Percentiles rank a stretch among this genome's conserved stretches.
Evolutionary conservation across 2,113 vertebrate species (phyloP).

Genomic region (Mystacornis crossleyi): DNA sequence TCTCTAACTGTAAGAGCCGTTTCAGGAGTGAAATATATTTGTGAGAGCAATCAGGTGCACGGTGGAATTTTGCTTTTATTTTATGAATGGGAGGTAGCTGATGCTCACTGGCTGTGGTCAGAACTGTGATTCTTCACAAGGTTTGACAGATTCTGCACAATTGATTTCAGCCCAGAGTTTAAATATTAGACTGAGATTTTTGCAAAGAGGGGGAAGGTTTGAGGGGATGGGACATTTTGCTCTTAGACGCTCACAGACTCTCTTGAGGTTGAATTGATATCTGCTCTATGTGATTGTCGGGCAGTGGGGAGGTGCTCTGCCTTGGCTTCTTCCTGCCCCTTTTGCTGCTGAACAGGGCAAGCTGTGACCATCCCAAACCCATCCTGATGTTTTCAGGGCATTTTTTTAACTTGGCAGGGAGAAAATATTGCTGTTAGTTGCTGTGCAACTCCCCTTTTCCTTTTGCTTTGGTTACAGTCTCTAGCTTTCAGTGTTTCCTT

Average conservation of each 20-base stretch:
- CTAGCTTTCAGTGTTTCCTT: neutral
- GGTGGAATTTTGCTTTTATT: neutral
- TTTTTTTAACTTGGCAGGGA: neutral
- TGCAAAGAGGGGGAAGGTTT: neutral
- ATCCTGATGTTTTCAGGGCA: neutral
- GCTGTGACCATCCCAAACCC: neutral
- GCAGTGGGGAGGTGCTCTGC: neutral
- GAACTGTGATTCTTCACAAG: neutral
- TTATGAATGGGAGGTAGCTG: neutral
- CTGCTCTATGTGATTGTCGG: neutral
- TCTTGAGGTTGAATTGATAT: neutral
- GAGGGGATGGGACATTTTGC: neutral
- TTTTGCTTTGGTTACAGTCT: conserved; percentile 40
- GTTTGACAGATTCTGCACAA: neutral
- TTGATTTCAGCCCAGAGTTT: neutral
- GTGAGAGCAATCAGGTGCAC: neutral
- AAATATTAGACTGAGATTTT: neutral
- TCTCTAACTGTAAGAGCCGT: neutral
- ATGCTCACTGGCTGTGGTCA: neutral
- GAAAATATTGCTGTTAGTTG: neutral
- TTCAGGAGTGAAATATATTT: neutral
- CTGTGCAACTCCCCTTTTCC: neutral
- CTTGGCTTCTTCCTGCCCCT: neutral
- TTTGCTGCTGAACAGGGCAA: neutral
- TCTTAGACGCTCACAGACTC: neutral